These are phyloP conservation scores for Ornithoptera alexandrae DNA, from an alignment of 2,888 invertebrate species.

Conservation along the genomic window DNA sequence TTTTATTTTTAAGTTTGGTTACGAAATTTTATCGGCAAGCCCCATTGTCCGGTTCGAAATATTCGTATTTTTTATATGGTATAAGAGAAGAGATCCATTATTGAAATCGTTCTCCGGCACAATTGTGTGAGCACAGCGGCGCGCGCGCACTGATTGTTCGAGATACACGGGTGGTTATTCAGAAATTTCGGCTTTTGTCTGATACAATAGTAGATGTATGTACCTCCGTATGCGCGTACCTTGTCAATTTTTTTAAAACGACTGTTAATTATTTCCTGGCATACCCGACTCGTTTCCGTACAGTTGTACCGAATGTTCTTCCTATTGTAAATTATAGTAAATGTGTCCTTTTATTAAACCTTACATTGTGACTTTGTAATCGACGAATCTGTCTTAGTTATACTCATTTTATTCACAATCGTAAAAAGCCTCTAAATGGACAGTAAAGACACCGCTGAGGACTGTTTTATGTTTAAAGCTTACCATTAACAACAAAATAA, in stretches of 20 bases:
- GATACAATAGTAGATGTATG: constrained; percentile 52
- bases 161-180: constrained; percentile 68
- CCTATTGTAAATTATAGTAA: constrained; percentile 39
- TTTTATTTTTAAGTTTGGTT: constrained; percentile 38
- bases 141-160: constrained; percentile 77
- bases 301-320: constrained; percentile 34
- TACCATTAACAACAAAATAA: not conserved
- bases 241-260: constrained; percentile 52
- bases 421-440: constrained; percentile 12
- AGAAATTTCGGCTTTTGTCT: constrained; percentile 65
- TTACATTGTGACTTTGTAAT: constrained; percentile 1
- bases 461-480: constrained; percentile 1
- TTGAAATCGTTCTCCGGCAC: constrained; percentile 66
- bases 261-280: constrained; percentile 69
- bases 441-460: not conserved
- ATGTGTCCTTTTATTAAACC: constrained; percentile 40
- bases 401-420: not conserved
- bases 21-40: constrained; percentile 52
- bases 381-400: not conserved
- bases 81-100: constrained; percentile 71
- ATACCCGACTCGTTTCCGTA: constrained; percentile 53
- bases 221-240: constrained; percentile 55
- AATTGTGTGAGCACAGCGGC: constrained; percentile 65
- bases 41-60: constrained; percentile 68
- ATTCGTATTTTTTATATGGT: constrained; percentile 65